Evolutionary conservation across 2,797 vertebrate species (phyloP), one percentile per base, ranked within the genome.

Genomic region (Peromyscus aztecus): DNA sequence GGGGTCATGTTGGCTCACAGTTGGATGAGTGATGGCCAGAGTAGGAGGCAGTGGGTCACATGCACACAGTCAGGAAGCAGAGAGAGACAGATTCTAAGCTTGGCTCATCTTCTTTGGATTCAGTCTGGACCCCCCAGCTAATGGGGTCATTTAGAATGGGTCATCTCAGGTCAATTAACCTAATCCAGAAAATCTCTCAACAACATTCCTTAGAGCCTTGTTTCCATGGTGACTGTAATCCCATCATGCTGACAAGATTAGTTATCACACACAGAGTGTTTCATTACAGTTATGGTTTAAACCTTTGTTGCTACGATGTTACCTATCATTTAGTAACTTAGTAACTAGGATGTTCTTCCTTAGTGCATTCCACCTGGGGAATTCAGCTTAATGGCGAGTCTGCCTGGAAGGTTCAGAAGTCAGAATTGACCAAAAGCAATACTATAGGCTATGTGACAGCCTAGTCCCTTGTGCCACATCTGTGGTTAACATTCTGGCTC

Each of bases 341-440:
- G 3, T 5, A 63, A 83, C 8, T 43, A 83, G 46, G 27, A 78
- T 63, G 1, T 31, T 55, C 10, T 2, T 55, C 49, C 10, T 77
- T 43, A 93, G 43, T n/a, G 24, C 1, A 0, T 40, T 37, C 46
- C 43, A 52, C 23, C 2, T 16, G 4, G 65, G 34, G 24, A 84
- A 9, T 0, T 52, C n/a, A 2, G 11, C 13, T 89, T 2, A 3
- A 0, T 10, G 34, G 3, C 5, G 7, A 46, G 19, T 19, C 24
- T 13, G 40, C 29, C 6, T n/a, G 0, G 23, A 4, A 31, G 21
- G 73, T 17, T 34, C 24, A 63, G 40, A 65, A 92, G 83, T 63
- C 3, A 89, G 29, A 75, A 59, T 46, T 7, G 3, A 81, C 46
- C n/a, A 55, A 88, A 71, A 84, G 4, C 57, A 77, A 34, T 11